A percentile compares a stretch with the other conserved stretches of the same genome.
Conservation (phyloP, 2,113 vertebrate species). For the Mus musculus region DNA sequence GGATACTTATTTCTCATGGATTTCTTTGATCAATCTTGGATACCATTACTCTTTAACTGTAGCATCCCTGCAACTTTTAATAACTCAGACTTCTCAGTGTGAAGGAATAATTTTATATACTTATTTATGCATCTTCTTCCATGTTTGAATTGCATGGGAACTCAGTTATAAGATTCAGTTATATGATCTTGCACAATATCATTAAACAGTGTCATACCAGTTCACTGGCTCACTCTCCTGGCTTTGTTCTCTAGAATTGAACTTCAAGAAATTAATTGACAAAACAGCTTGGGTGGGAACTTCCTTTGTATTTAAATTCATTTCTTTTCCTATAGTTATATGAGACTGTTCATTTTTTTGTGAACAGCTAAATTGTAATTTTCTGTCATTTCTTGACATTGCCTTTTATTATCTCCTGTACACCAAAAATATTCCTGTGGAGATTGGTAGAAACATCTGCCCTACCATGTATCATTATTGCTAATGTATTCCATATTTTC, state of each 20-base stretch:
- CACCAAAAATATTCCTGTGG: background rate
- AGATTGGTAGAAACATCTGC: slow-evolving; percentile 5
- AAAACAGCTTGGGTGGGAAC: background rate
- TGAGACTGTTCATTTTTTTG: background rate
- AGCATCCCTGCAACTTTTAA: background rate
- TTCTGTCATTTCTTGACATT: slow-evolving; percentile 52
- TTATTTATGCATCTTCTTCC: background rate
- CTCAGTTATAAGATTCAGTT: background rate
- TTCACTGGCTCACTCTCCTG: background rate
- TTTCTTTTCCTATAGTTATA: slow-evolving; percentile 24
- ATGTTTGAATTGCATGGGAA: slow-evolving; percentile 20
- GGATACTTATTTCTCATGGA: background rate
- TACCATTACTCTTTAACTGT: background rate
- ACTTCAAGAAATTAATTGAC: background rate
- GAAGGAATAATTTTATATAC: background rate
- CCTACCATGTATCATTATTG: background rate
- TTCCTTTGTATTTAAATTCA: background rate
- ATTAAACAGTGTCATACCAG: background rate
- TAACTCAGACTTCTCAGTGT: background rate
- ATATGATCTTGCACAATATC: background rate
- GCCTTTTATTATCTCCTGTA: slow-evolving; percentile 30
- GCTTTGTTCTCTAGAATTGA: background rate
- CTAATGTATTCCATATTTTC: slow-evolving; percentile 45
- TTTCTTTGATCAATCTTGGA: background rate
- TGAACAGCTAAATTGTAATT: slow-evolving; percentile 43